Evolutionary conservation across 2,113 vertebrate species (phyloP).

Genomic region (Planiliza haematocheilus): DNA sequence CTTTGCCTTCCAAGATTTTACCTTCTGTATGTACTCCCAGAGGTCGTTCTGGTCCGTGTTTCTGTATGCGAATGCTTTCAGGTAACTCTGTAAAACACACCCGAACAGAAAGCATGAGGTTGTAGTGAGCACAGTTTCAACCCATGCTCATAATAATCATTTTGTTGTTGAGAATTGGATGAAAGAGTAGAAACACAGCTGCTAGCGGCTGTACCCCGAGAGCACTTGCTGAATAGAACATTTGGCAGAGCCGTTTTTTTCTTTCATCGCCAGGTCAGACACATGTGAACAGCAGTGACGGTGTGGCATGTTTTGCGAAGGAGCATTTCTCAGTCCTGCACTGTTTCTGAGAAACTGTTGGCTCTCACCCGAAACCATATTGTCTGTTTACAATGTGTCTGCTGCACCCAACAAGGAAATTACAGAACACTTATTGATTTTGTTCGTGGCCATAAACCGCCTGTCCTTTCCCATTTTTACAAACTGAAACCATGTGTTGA

Average conservation of each 20-base stretch:
- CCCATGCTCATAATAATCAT: neutral
- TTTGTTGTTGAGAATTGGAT: neutral
- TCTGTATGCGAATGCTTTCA: constrained; percentile 38
- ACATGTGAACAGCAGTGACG: no score
- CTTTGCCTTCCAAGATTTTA: constrained; percentile 15
- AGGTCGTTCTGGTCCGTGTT: constrained; percentile 71
- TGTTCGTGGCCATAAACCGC: neutral
- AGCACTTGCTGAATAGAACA: neutral
- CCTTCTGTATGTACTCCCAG: constrained; percentile 75
- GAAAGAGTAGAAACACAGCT: constrained; percentile 4
- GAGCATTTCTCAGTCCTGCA: no score
- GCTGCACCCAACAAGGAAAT: neutral
- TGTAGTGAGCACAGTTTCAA: neutral
- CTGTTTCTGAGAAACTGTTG: no score
- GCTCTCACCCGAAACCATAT: no score
- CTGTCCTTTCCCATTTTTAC: neutral
- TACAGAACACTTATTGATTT: neutral
- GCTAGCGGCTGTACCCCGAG: no score
- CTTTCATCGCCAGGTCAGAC: no score
- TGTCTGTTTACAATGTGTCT: no score
- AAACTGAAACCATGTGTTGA: constrained; percentile 43
- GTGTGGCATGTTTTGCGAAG: no score
- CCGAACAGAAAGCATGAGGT: neutral
- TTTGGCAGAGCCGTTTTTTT: neutral
- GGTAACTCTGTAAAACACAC: constrained; percentile 72